Conservation (phyloP, 2,797 vertebrate species). For the Argentina silus region DNA sequence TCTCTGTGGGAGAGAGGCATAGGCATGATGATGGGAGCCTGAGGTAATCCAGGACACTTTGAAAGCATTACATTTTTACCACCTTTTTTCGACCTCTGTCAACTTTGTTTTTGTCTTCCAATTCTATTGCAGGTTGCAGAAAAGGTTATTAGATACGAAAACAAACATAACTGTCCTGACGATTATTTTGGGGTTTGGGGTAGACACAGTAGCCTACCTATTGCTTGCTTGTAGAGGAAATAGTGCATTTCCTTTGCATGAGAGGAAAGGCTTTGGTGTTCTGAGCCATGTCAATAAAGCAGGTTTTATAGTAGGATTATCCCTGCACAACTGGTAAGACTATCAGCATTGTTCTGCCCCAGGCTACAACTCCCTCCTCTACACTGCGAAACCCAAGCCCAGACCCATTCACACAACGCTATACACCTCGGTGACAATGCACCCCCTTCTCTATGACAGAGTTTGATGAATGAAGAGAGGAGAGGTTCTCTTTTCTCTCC, state of each 20-base stretch:
- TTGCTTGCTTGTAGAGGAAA: constrained; percentile 18
- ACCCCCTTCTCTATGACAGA: constrained; percentile 70
- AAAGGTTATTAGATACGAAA: constrained; percentile 11
- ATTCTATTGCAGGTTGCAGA: background rate
- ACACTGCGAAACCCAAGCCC: constrained; percentile 69
- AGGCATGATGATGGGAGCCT: constrained; percentile 3
- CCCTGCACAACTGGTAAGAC: constrained; percentile 38
- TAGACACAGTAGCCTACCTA: background rate
- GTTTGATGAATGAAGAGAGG: constrained; percentile 73
- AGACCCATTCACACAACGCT: constrained; percentile 62
- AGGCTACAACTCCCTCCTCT: constrained; percentile 45
- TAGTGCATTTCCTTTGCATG: constrained; percentile 20
- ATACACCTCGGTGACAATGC: constrained; percentile 63
- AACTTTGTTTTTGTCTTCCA: background rate
- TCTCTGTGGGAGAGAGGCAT: constrained; percentile 71
- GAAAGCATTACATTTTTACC: background rate
- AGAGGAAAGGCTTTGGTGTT: constrained; percentile 25
- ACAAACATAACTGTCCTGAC: constrained; percentile 4
- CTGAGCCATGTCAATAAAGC: constrained; percentile 35
- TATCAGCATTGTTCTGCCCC: constrained; percentile 52
- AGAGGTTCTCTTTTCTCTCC: constrained; percentile 44
- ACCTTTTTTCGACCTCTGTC: constrained; percentile 16
- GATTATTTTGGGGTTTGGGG: constrained; percentile 27
- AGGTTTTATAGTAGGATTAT: constrained; percentile 50
- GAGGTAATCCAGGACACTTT: too few relatives aligned